Conservation (phyloP, 1,140 invertebrate species). For the Phymastichus coffea region DNA sequence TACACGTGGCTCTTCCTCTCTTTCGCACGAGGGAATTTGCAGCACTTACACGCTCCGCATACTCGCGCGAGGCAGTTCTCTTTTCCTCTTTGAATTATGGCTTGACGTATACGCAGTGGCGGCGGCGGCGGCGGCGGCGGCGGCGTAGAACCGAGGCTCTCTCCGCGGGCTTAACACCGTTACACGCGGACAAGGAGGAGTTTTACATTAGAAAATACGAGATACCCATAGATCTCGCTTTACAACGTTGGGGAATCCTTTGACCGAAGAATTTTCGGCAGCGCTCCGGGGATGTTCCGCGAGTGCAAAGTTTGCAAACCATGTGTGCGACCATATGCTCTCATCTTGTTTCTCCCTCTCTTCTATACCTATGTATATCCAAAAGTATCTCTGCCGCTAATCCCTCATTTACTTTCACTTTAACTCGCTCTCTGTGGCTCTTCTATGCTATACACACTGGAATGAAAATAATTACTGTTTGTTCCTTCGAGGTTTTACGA, state of each 20-base stretch:
- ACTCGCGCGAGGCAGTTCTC: no score
- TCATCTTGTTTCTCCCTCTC: neutral
- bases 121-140: no score
- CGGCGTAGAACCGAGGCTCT: no score
- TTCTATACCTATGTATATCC: neutral
- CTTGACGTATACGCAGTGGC: neutral
- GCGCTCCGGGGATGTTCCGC: neutral
- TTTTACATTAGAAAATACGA: slow-evolving; percentile 23
- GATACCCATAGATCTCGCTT: slow-evolving; percentile 2
- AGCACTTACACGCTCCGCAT: no score
- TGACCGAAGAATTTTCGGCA: slow-evolving; percentile 15
- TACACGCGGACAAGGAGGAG: neutral
- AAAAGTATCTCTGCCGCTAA: no score
- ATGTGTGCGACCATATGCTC: neutral
- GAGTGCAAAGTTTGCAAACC: neutral
- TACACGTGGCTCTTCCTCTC: no score
- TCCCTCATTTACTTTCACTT: slow-evolving; percentile 1
- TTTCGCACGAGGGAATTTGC: no score
- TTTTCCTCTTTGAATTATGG: slow-evolving; percentile 22
- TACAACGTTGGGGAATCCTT: neutral
- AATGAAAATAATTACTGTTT: slow-evolving; percentile 18
- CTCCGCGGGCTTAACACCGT: neutral
- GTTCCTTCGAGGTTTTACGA: neutral
- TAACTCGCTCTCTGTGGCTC: slow-evolving; percentile 7
- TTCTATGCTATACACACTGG: neutral